Conservation (phyloP, 2,888 invertebrate genomes). For the Nineta flava region DNA sequence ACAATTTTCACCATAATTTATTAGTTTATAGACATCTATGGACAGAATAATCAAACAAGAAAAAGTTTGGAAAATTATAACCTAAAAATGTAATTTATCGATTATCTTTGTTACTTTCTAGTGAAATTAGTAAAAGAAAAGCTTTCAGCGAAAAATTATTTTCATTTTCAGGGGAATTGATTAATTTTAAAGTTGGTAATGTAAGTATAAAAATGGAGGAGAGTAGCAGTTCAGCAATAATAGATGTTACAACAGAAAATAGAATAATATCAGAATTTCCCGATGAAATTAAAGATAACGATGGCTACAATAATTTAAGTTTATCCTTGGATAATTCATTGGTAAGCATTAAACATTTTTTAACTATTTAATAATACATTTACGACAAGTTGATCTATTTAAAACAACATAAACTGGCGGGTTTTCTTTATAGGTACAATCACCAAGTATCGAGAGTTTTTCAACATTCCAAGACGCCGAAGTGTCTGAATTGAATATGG, state of each 20-base stretch:
- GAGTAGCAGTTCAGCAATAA: conserved; percentile 22
- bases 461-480: conserved; percentile 41
- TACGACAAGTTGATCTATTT: neutral
- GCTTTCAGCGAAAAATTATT: no score
- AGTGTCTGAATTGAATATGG: conserved; percentile 34
- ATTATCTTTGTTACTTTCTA: no score
- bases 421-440: conserved; percentile 29
- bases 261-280: conserved; percentile 24
- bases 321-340: conserved; percentile 24
- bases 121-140: no score
- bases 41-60: no score
- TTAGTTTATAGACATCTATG: no score
- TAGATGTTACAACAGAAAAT: conserved; percentile 29
- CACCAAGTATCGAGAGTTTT: conserved; percentile 41
- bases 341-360: conserved; percentile 14
- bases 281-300: conserved; percentile 21
- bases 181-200: no score
- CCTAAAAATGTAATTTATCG: no score
- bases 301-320: conserved; percentile 23
- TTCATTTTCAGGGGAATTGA: no score
- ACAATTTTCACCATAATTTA: neutral
- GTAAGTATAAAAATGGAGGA: conserved; percentile 9
- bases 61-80: no score
- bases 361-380: neutral
- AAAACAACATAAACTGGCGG: neutral